A percentile compares a stretch with the other conserved stretches of the same genome.
These are phyloP conservation scores for Dolomedes plantarius DNA, from an alignment of 2,888 invertebrate species.

Conservation along the genomic window DNA sequence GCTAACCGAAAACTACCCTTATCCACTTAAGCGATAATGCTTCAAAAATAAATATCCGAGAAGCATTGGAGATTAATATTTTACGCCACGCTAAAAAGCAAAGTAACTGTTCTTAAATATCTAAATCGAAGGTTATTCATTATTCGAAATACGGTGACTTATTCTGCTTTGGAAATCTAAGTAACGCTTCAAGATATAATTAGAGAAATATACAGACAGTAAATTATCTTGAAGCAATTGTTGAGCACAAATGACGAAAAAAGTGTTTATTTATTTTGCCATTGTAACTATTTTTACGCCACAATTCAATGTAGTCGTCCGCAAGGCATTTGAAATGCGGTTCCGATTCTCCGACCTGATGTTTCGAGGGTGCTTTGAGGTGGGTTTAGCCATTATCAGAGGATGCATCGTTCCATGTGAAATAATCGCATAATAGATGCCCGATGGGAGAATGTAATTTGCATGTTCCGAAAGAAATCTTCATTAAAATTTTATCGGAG, in stretches of 20 bases:
- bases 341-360: not conserved
- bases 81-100: too few species aligned
- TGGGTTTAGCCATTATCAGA: conserved; percentile 17
- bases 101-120: too few species aligned
- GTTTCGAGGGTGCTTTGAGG: not conserved
- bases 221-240: not conserved
- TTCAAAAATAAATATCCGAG: not conserved
- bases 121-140: not conserved
- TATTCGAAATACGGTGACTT: not conserved
- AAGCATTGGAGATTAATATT: not conserved
- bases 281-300: conserved; percentile 24
- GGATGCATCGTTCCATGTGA: conserved; percentile 29
- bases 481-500: conserved; percentile 36
- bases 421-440: conserved; percentile 46
- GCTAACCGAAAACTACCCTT: not conserved
- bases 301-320: conserved; percentile 21
- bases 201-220: conserved; percentile 17
- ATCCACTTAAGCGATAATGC: not conserved
- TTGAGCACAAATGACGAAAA: conserved; percentile 16
- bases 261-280: conserved; percentile 10
- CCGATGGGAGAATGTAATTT: conserved; percentile 31
- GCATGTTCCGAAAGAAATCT: conserved; percentile 28
- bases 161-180: not conserved
- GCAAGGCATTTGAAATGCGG: conserved; percentile 3
- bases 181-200: conserved; percentile 20